Base-by-base conservation (phyloP, 2,797 vertebrate species). In the Rhodeus uyekii region DNA sequence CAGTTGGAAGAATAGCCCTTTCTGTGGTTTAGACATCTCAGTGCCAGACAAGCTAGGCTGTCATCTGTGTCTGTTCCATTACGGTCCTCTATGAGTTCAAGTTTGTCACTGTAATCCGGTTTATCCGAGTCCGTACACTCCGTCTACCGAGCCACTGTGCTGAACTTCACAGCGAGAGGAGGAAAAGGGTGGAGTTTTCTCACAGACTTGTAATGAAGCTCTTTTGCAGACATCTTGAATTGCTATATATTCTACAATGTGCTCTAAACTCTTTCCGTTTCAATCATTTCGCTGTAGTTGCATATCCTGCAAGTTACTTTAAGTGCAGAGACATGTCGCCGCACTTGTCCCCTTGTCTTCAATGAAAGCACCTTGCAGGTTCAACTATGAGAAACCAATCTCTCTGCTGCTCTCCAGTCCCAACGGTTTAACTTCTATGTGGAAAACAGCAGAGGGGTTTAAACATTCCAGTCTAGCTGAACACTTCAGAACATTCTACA, bases 11-110 rank as follows among this genome's bases (percentile, higher is more conserved):
- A 86, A 83, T 82, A 75, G 55, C 67, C 38, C 67, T 50, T 67
- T 80, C 73, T 77, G 82, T 72, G 69, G 24, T 78, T 84, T 76
- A 80, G 80, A 83, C 80, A 84, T 82, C 80, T 84, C 73, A 81
- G 80, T 60, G 81, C 78, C 69, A 82, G 84, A 55, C 83, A 44
- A 84, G 71, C 65, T 67, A 77, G 63, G 64, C 83, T 90, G 90
- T 87, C 88, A 88, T 87, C 86, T 85, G 85, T 85, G 85, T 88
- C 90, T 87, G 90, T 90, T 91, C 90, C 89, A 91, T 92, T 89
- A 90, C 89, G 89, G 84, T 83, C 78, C 87, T 83, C 86, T 90
- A 60, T 3, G 29, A 76, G 72, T 65, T n/a, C 36, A 79, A 87
- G 86, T 91, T 91, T 88, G 89, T 81, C 53, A 29, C 83, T 71